Evolutionary conservation across 1,140 invertebrate genomes (phyloP), one percentile per base, ranked within the genome.

Genomic region (Asbolus verrucosus): DNA sequence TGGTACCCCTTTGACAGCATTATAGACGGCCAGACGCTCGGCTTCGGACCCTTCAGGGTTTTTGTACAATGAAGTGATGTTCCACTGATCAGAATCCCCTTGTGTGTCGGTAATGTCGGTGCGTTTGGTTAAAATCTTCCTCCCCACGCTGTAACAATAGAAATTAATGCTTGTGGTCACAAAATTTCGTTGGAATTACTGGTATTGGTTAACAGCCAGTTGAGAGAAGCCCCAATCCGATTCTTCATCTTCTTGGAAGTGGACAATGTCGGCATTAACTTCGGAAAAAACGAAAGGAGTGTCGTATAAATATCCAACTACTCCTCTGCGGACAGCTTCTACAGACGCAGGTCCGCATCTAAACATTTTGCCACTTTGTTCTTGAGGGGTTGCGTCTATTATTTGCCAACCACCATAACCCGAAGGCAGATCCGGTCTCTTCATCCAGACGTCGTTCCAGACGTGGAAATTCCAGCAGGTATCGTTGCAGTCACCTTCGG

Each of bases 381-480:
- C 91, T 78, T 93, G 92, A 1, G 91, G 92, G 6, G 91, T 93
- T 1, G 90, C 83, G 78, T 94, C 92, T 73, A 92, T 89, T 4
- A 89, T 88, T 79, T 93, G 92, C 92, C 92, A 93, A 2, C 92
- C 92, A 27, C 90, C 90, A 77, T 91, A 91, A 13, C 89, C 90
- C 76, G 73, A 81, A 6, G 91, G 90, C 15, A 94, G 81, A 80
- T 94, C 92, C 5, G 90, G 88, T 63, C 92, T 79, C 24, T 86
- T 83, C 87, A 93, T 92, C 92, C 92, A 94, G 43, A 91, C 90
- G 68, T 94, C 92, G 77, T 92, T 93, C 92, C 92, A 94, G 0
- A 91, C 90, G 78, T 94, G 92, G 84, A 92, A 94, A 81, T 93
- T 93, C 92, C 90, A 89, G 73, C 85, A 87, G 4, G 84, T 86